These are phyloP conservation scores for Dromas ardeola DNA, from an alignment of 2,113 vertebrate species.

Conservation along the genomic window DNA sequence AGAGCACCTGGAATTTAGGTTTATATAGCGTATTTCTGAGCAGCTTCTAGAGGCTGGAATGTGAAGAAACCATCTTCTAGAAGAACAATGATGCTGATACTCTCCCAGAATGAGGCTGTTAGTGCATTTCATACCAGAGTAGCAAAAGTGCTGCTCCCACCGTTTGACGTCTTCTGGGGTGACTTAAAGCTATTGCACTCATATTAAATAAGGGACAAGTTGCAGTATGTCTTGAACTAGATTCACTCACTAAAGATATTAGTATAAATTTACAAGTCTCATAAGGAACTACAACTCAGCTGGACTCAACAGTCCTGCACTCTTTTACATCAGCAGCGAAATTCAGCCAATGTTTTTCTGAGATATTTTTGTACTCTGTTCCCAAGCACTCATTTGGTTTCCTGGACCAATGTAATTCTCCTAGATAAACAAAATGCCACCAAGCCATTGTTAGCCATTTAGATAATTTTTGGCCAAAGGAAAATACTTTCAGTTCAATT, in stretches of 20 bases:
- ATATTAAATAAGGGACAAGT: neutral
- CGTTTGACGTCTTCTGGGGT: neutral
- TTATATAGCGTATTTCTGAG: neutral
- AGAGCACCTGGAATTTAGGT: neutral
- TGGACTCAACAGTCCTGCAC: neutral
- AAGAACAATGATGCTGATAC: neutral
- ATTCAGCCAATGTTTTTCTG: neutral
- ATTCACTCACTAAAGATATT: neutral
- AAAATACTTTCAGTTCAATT: neutral
- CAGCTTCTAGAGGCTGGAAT: neutral
- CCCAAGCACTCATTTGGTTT: neutral
- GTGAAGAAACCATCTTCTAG: neutral
- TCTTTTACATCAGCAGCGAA: neutral
- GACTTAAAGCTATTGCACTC: neutral
- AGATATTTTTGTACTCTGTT: constrained; percentile 16
- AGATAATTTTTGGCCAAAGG: neutral
- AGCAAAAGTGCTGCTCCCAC: neutral
- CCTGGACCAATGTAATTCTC: neutral
- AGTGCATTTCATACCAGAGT: neutral
- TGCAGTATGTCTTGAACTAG: neutral
- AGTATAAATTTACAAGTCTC: constrained; percentile 8
- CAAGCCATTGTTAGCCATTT: neutral
- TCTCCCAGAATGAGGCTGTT: neutral
- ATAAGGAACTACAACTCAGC: neutral
- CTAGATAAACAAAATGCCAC: neutral